These are phyloP conservation scores for Spermophilus dauricus DNA, from an alignment of 2,113 vertebrate genomes.

Conservation along the genomic window DNA sequence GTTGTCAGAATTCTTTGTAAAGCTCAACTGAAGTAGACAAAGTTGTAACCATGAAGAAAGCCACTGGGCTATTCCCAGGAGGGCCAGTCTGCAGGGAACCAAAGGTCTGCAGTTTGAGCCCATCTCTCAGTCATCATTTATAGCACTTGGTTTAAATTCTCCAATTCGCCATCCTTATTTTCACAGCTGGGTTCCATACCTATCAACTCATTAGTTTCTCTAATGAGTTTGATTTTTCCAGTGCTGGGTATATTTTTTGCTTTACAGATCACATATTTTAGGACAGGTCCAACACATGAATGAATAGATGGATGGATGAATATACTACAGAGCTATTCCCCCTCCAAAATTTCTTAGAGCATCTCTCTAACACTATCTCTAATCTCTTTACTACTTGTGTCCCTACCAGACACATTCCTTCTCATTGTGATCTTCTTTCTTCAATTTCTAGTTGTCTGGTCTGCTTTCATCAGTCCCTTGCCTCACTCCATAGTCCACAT, in stretches of 20 bases:
- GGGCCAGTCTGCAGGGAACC: not conserved
- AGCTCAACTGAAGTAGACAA: not conserved
- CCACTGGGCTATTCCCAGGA: not conserved
- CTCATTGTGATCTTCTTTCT: not conserved
- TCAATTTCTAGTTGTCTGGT: not conserved
- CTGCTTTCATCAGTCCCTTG: not conserved
- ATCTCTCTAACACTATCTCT: not conserved
- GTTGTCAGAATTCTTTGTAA: not conserved
- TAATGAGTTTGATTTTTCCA: not conserved
- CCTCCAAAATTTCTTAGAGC: not conserved
- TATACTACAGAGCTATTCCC: not conserved
- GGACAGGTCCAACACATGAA: not conserved
- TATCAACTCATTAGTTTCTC: not conserved
- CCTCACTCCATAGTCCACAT: not conserved
- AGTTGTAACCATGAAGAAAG: not conserved
- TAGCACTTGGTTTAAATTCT: not conserved
- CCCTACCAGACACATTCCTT: not conserved
- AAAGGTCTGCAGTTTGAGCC: not conserved
- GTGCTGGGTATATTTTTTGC: not conserved
- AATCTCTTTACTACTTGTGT: not conserved
- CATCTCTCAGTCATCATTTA: not conserved
- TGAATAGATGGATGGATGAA: not conserved
- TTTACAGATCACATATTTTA: not conserved
- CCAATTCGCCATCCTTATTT: not conserved
- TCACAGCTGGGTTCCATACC: not conserved